Base-by-base conservation (phyloP, 2,888 invertebrate genomes). In the Drosophila austrosaltans region DNA sequence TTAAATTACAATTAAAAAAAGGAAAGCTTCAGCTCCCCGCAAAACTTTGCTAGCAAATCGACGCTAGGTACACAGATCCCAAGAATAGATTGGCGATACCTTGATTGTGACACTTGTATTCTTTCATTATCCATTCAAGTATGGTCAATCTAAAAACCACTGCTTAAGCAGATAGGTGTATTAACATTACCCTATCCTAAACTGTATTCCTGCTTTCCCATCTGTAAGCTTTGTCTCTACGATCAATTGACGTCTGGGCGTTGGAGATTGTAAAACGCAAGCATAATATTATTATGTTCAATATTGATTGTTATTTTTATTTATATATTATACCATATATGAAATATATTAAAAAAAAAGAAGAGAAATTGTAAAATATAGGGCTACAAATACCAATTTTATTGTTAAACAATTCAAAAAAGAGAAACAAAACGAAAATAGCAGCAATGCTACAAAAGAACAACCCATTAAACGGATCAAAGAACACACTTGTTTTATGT, bases 271-370 rank as follows among this genome's bases (percentile, higher is more conserved):
- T 36, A 66, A 63, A 25, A 36, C 84, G 64, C 66, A 71, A 48
- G 30, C 59, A 70, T 60, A 53, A 53, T 75, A 76, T 72, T 71
- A 81, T 78, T 79, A 79, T 69, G 68, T 85, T 82, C 80, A 79
- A 57, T 48, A 48, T 75, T 72, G 66, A 78, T 84, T 87, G 88
- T 87, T 87, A 87, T 76, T 67, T 75, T 82, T 75, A 79, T 82
- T 82, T 85, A 74, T 76, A 69, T 48, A 66, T 53, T 63, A 63
- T 60, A 68, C 58, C 32, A 68, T 57, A 68, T 72, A 63, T 73
- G 60, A 25, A 56, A 40, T 66, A 78, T 79, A 73, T 66, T 69
- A 72, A 69, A 73, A 69, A 36, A 57, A 5, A 48, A 48, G 2
- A 44, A 48, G 12, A 48, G 48, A 48, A 48, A 48, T 3, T 78